Evolutionary conservation across 2,113 vertebrate species (phyloP), one percentile per base, ranked within the genome.

Genomic region (Zeus faber): DNA sequence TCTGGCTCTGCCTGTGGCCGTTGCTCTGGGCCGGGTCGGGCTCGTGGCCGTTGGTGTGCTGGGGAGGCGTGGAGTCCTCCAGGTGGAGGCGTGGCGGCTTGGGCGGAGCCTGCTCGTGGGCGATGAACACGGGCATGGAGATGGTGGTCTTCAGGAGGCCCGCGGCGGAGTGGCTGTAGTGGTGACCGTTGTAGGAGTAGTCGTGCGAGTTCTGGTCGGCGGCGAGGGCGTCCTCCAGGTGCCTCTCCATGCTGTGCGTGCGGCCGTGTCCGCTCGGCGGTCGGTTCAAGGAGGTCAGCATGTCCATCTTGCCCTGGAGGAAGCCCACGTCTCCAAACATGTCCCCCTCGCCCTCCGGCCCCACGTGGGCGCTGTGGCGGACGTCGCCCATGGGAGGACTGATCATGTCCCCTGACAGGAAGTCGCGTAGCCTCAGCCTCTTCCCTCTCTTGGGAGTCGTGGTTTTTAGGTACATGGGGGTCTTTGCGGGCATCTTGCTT

Each of bases 401-500:
- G 72, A 93, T 92, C 91, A 92, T 92, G 44, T 93, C 90, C 0
- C 91, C 81, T 0, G 91, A 92, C 5, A 93, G 83, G 65, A 92
- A 54, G 13, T 92, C 91, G 0, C 92, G 86, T 0, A 90, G 83
- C 73, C 70, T 87, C 49, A 81, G 61, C 70, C 77, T 89, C 76
- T 91, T 91, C 5, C 91, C 92, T 49, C 87, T 77, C 65, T 88
- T 90, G 16, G 89, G 88, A 18, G 89, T 89, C 1, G 86, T 86
- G 0, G 90, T 88, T 73, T 93, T 92, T 53, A 92, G 64, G 79
- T 92, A 92, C 16, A 92, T 92, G 20, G 92, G 92, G 0, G 89
- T 89, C 80, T 92, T 93, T n/a, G 90, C 90, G 0, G 91, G 91
- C 92, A 92, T 92, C 26, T 58, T n/a, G n/a, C n/a, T n/a, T n/a